These are phyloP conservation scores for Cecropterus lyciades DNA, from an alignment of 1,140 invertebrate genomes.

Conservation along the genomic window DNA sequence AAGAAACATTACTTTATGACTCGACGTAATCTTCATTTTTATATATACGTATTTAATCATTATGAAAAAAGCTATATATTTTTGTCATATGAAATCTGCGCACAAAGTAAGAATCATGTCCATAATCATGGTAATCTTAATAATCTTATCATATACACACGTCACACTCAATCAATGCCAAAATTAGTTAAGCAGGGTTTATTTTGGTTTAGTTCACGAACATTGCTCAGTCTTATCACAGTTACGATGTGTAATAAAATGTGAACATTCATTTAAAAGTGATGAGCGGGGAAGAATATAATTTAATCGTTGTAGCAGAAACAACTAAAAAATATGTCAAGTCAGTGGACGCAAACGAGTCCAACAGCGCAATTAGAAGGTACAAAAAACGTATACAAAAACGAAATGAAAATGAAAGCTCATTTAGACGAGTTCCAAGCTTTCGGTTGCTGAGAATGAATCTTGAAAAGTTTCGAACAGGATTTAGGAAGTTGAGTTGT, in stretches of 20 bases:
- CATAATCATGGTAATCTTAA: slow-evolving; percentile 71
- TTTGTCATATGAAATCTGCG: slow-evolving; percentile 25
- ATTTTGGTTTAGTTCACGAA: slow-evolving; percentile 49
- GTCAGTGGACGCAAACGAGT: slow-evolving; percentile 42
- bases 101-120: slow-evolving; percentile 43
- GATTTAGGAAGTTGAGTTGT: slow-evolving; percentile 64
- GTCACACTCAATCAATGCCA: slow-evolving; percentile 82
- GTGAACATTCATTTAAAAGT: slow-evolving; percentile 54
- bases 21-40: slow-evolving; percentile 1
- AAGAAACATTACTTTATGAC: too few species aligned
- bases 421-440: slow-evolving; percentile 50
- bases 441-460: slow-evolving; percentile 50
- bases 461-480: slow-evolving; percentile 51
- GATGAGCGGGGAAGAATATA: slow-evolving; percentile 65
- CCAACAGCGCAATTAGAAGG: slow-evolving; percentile 31
- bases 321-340: slow-evolving; percentile 51
- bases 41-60: too few species aligned
- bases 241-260: slow-evolving; percentile 47
- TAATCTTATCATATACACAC: slow-evolving; percentile 68
- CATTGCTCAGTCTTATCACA: slow-evolving; percentile 33
- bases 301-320: slow-evolving; percentile 55
- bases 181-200: slow-evolving; percentile 59
- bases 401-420: slow-evolving; percentile 43
- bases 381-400: slow-evolving; percentile 23
- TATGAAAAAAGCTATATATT: too few species aligned